Percentiles rank a stretch among this genome's conserved stretches.
phyloP scores from a whole-genome alignment of 2,888 invertebrate species.

The Macaria notata region DNA sequence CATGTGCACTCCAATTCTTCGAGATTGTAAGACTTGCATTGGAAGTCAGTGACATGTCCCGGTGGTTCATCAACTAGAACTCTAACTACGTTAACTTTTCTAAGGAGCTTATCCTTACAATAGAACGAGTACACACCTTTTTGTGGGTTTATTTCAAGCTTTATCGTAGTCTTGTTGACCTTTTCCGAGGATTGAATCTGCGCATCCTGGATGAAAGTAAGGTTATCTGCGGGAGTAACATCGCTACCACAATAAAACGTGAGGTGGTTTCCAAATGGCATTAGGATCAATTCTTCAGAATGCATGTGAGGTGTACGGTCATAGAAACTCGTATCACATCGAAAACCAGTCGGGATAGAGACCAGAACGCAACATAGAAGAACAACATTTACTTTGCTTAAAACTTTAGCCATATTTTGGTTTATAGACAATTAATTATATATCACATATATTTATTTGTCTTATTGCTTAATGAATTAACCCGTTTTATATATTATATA shows the following conservation, averaged over 20 bases:
- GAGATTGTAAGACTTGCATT: conserved; percentile 88
- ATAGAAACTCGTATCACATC: too few relatives aligned
- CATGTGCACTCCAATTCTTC: conserved; percentile 89
- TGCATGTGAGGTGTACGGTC: conserved; percentile 32
- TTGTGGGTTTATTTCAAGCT: conserved; percentile 55
- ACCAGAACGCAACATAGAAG: too few relatives aligned
- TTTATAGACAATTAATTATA: too few relatives aligned
- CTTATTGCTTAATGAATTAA: too few relatives aligned
- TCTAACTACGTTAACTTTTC: conserved; percentile 52
- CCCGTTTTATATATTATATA: too few relatives aligned
- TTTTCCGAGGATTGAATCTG: conserved; percentile 59
- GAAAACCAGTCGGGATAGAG: too few relatives aligned
- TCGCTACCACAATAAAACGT: conserved; percentile 84
- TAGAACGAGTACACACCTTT: conserved; percentile 77
- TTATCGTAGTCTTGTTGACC: conserved; percentile 84
- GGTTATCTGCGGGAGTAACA: conserved; percentile 60
- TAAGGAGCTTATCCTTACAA: conserved; percentile 67
- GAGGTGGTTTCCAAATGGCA: conserved; percentile 83
- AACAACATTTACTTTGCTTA: too few relatives aligned
- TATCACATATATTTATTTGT: too few relatives aligned
- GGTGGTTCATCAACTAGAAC: conserved; percentile 81
- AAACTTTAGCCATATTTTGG: too few relatives aligned
- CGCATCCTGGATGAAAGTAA: conserved; percentile 60
- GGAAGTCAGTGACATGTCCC: conserved; percentile 84
- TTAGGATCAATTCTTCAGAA: conserved; percentile 80